Conservation (phyloP, 2,797 vertebrate species). For the Agapornis canus region DNA sequence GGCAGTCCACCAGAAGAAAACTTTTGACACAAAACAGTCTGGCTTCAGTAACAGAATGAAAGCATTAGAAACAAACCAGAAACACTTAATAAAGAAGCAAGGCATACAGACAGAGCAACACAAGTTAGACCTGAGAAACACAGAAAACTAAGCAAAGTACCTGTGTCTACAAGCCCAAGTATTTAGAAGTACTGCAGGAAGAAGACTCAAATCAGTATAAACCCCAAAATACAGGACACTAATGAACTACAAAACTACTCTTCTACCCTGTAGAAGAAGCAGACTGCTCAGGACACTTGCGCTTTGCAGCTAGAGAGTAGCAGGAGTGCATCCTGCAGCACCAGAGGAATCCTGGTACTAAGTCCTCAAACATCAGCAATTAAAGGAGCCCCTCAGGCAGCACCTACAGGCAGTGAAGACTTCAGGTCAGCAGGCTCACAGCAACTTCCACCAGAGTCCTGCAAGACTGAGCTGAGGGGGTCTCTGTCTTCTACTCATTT, state of each 20-base stretch:
- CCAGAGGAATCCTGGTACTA: not conserved
- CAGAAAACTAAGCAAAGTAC: not conserved
- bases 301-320: not conserved
- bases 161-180: not conserved
- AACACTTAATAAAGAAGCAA: not conserved
- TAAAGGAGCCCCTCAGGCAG: not conserved
- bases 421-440: not conserved
- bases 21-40: not conserved
- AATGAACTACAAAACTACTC: not conserved
- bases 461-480: not conserved
- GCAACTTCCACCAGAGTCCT: not conserved
- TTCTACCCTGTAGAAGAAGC: not conserved
- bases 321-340: not conserved
- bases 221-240: not conserved
- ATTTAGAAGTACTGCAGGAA: not conserved
- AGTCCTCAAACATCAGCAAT: not conserved
- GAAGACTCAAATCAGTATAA: not conserved
- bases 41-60: not conserved
- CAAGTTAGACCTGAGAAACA: not conserved
- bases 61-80: not conserved
- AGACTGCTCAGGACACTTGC: not conserved
- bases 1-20: not conserved
- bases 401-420: accelerated
- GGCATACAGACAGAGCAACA: not conserved
- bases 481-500: not conserved